These are phyloP conservation scores for Cydia amplana DNA, from an alignment of 1,140 invertebrate genomes.

Conservation along the genomic window DNA sequence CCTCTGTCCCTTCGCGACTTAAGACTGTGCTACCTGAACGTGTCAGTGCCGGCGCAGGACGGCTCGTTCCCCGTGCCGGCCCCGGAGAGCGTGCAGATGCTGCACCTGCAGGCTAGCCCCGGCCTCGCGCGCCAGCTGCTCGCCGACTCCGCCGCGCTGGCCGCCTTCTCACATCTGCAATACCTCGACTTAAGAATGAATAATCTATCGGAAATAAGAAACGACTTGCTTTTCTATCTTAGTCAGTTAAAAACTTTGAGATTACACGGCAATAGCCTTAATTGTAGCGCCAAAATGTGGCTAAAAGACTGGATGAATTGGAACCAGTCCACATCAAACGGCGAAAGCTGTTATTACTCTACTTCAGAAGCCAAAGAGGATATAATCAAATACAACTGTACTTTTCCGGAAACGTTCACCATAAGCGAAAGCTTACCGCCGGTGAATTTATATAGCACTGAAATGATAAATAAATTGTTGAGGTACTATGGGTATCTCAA, in stretches of 20 bases:
- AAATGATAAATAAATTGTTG: constrained; percentile 75
- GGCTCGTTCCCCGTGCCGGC: constrained; percentile 85
- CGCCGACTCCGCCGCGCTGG: constrained; percentile 84
- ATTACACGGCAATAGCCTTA: constrained; percentile 82
- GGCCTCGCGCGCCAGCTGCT: constrained; percentile 84
- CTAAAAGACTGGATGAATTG: constrained; percentile 82
- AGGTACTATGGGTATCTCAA: constrained; percentile 72
- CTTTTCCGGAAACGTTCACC: constrained; percentile 74
- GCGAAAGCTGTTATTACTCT: constrained; percentile 73
- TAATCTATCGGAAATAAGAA: constrained; percentile 78
- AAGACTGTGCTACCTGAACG: constrained; percentile 84
- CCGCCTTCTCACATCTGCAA: constrained; percentile 83
- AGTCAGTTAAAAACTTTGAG: constrained; percentile 83
- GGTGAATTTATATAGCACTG: constrained; percentile 73
- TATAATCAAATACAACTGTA: constrained; percentile 72
- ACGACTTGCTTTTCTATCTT: constrained; percentile 85
- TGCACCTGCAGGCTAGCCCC: constrained; percentile 88
- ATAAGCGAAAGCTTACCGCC: constrained; percentile 73
- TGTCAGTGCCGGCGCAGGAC: constrained; percentile 81
- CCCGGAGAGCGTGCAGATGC: constrained; percentile 83
- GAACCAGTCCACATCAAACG: constrained; percentile 77
- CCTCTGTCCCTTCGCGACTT: constrained; percentile 83
- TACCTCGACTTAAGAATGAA: constrained; percentile 86
- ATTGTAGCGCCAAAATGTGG: constrained; percentile 84
- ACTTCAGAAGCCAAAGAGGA: constrained; percentile 65